Evolutionary conservation across 2,888 invertebrate genomes (phyloP), one percentile per base, ranked within the genome.

Genomic region (Lottia scabra): DNA sequence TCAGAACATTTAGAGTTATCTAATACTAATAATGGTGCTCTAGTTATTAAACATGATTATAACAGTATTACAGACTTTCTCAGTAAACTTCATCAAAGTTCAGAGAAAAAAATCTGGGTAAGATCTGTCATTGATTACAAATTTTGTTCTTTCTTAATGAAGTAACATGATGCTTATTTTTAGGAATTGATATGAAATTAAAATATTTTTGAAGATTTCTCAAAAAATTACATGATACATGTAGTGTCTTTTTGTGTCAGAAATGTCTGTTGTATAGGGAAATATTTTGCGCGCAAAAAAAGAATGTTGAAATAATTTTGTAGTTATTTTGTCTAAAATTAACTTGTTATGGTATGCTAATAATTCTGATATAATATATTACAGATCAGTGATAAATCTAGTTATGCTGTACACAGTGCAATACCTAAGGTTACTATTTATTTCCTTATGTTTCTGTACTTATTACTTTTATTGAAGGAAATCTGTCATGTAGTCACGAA

Each of bases 331-430:
- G 30, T 5, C 2, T 30, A 5, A 4, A 5, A 30, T 30, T 30
- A 5, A 5, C 30, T 30, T 30, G 5, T 30, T 4, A 4, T 30
- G 10, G 19, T 19, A n/a, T 44, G 23, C 44, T 44, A 44, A 43
- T 16, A 48, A 45, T 0, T 30, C 6, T 67, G 44, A 23, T 26
- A 8, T 67, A 23, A 15, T 68, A 26, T 26, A 15, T 78, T 79
- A 30, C 79, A 86, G 86, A 78, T 86, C 46, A 85, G 83, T 76
- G 79, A 80, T 0, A 85, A 83, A 68, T 86, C 85, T 13, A 84
- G 86, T 72, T 82, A 74, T 79, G 85, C 83, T 19, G 63, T 85
- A 15, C 77, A 76, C 26, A 82, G 75, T 68, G 76, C 79, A 2
- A 78, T 85, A 63, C 83, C 84, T 15, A 85, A 85, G 78, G 84